Base-by-base conservation (phyloP, 2,797 vertebrate species). In the Clarias fuscus region DNA sequence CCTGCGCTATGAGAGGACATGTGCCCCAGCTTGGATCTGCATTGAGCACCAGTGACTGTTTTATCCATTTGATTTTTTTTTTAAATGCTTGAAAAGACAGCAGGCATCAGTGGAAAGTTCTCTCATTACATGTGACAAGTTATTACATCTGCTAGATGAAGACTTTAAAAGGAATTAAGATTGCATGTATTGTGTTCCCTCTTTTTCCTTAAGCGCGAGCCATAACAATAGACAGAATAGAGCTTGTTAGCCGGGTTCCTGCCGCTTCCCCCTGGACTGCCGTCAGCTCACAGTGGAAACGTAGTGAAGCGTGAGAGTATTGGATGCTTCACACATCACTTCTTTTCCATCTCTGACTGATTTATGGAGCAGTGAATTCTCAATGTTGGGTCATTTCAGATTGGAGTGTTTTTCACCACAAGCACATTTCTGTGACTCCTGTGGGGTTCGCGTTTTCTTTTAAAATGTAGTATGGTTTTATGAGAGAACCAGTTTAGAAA, bases 21-120 rank as follows among this genome's bases (percentile, higher is more conserved):
- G 64, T 71, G 65, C 17, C 20, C 73, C 65, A 71, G 61, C 48
- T 73, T 68, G 56, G 64, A 68, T 43, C 80, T 72, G 24, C 33
- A 61, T 58, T 11, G 62, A 73, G 67, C 75, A 82, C 24, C 15
- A 43, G 75, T 67, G 61, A 82, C 87, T 91, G 92, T 88, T 92
- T 92, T 92, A 90, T 90, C 86, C 90, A 90, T 92, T 88, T 90
- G 33, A 62, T 72, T 1, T 8, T 30, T 30, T 30, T 30, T 30
- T 30, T 30, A 43, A 90, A 65, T 59, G 71, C 89, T 91, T 89
- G 88, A 92, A 89, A 86, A 90, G 84, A 88, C 83, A 67, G 64
- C 64, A 64, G 70, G 86, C 89, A 86, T 86, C 80, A 30, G 86
- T 91, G 92, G 92, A 94, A 94, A 93, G 92, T 83, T 76, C n/a